These are phyloP conservation scores for Sebastes iracundus DNA, from an alignment of 2,797 vertebrate species.

Conservation along the genomic window DNA sequence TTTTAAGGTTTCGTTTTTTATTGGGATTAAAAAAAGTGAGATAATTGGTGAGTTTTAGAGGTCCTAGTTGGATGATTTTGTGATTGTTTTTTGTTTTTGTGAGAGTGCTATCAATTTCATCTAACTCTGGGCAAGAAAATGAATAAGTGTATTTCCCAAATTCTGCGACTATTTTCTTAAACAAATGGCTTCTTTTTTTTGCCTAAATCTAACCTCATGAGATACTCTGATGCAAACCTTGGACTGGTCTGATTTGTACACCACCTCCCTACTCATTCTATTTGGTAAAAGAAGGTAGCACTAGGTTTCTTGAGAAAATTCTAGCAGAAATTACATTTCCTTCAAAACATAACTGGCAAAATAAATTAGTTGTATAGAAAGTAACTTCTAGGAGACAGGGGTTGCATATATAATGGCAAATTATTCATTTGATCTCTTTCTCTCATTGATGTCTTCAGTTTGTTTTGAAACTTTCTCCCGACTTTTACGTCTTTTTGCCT, in stretches of 20 bases:
- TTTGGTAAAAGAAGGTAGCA: background rate
- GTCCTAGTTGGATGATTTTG: background rate
- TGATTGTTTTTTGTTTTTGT: background rate
- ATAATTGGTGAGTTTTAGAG: background rate
- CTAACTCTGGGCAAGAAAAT: too few species aligned
- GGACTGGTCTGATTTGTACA: background rate
- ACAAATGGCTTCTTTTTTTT: background rate
- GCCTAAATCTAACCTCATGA: background rate
- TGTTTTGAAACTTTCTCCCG: conserved; percentile 14
- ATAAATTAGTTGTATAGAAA: background rate
- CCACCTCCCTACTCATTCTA: background rate
- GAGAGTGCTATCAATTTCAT: background rate
- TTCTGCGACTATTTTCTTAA: background rate
- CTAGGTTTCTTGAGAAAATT: background rate
- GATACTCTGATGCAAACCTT: background rate
- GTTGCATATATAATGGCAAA: conserved; percentile 6
- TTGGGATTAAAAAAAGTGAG: background rate
- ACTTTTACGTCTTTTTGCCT: conserved; percentile 18
- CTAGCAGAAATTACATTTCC: background rate
- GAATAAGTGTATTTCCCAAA: background rate
- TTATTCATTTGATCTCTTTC: conserved; percentile 17
- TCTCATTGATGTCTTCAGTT: background rate
- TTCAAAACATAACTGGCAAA: background rate
- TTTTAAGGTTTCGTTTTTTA: background rate
- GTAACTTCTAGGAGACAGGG: background rate